Evolutionary conservation across 2,888 invertebrate species (phyloP), one percentile per base, ranked within the genome.

Genomic region (Acheta domesticus): DNA sequence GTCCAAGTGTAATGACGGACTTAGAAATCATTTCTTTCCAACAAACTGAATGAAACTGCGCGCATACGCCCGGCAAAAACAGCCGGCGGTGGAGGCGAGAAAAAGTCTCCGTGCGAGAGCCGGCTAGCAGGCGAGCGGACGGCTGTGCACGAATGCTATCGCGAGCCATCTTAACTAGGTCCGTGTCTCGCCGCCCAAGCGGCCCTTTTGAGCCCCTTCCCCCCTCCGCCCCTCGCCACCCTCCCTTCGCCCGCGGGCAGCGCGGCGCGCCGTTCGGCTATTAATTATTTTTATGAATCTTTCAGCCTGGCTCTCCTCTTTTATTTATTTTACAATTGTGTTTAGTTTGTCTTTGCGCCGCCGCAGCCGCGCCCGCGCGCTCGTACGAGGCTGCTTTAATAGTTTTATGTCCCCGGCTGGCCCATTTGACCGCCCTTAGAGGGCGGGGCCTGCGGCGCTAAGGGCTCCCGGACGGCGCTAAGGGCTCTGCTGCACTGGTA

Each of bases 261-360:
- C 62, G 62, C 62, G 16, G 14, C 62, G 62, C 16, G 16, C 62
- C 62, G 16, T 36, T 62, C 62, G 62, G 62, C 62, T 62, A 62
- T 62, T 62, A 62, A 62, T 62, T 62, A 62, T 62, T 62, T 62
- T 62, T 62, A 62, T 62, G 62, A 62, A 62, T 62, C 62, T 62
- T 62, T 62, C 62, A 62, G 62, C 62, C 8, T 62, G 16, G n/a
- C 16, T 62, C 62, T 14, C 16, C 62, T 62, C 16, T 62, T 62
- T 62, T 62, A 62, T 62, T 62, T 62, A 62, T 62, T 62, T 62
- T 62, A 62, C 62, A 62, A 62, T 62, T 62, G 62, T 62, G 62
- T 62, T 62, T 62, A 62, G 62, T 62, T 62, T 62, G 62, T 62
- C 62, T 62, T 62, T n/a, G 62, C n/a, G 16, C 62, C 62, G 62